Conservation (phyloP, 2,888 invertebrate species). For the Barypeithes pellucidus region DNA sequence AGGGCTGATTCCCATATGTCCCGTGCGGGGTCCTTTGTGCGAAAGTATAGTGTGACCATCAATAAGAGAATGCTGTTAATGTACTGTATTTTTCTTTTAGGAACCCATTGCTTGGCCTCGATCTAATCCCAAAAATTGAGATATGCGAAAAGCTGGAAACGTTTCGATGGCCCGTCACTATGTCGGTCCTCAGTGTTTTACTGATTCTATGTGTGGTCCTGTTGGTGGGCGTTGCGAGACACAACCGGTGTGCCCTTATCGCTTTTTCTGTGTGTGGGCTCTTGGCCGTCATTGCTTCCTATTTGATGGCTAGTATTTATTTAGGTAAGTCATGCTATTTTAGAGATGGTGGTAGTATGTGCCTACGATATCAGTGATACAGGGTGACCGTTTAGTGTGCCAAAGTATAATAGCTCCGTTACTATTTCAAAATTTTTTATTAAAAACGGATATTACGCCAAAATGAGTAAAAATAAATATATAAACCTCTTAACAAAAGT, state of each 20-base stretch:
- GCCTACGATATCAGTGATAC: too few species aligned
- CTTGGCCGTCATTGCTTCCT: constrained; percentile 90
- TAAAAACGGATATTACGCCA: too few species aligned
- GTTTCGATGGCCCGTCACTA: constrained; percentile 89
- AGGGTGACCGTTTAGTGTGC: too few species aligned
- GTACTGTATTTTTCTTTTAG: constrained; percentile 38
- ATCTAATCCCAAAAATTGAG: constrained; percentile 76
- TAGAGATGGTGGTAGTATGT: too few species aligned
- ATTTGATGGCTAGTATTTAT: constrained; percentile 91
- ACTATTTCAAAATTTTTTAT: too few species aligned
- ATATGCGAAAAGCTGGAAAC: constrained; percentile 83
- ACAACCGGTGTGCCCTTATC: constrained; percentile 91
- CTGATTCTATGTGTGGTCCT: constrained; percentile 91
- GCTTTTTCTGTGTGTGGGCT: constrained; percentile 91
- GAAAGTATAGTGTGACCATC: too few species aligned
- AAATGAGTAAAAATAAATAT: too few species aligned
- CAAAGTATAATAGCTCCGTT: too few species aligned
- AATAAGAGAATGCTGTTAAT: too few species aligned
- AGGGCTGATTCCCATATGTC: too few species aligned
- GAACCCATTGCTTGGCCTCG: constrained; percentile 76
- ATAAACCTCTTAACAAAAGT: too few species aligned
- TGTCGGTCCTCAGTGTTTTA: constrained; percentile 89
- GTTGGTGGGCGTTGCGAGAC: constrained; percentile 90
- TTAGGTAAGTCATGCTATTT: constrained; percentile 66
- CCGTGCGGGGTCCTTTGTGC: too few species aligned